Conservation (phyloP, 2,797 vertebrate genomes). For the Enteromius paludinosus region DNA sequence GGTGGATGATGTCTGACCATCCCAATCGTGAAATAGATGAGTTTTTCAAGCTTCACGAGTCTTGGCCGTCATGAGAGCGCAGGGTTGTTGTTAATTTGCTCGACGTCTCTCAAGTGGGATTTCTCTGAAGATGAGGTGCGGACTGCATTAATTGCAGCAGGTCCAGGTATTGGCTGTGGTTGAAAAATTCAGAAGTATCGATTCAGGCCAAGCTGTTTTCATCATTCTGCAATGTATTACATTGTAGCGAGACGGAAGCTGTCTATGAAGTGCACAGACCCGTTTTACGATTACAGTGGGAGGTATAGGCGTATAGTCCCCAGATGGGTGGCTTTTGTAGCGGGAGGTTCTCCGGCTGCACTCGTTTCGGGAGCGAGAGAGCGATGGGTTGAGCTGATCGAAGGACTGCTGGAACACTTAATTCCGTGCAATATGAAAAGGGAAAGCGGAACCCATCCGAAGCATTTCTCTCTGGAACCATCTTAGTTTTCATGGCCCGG, state of each 20-base stretch:
- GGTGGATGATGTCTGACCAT: conserved; percentile 20
- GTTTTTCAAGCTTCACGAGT: conserved; percentile 30
- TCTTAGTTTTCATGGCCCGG: conserved; percentile 34
- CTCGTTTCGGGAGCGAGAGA: neutral
- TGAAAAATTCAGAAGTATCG: conserved; percentile 51
- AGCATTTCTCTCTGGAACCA: conserved; percentile 35
- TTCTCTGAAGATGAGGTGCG: conserved; percentile 44
- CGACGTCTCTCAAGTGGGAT: conserved; percentile 32
- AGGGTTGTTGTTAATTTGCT: conserved; percentile 46
- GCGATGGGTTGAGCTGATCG: conserved; percentile 31
- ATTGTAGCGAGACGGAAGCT: conserved; percentile 36
- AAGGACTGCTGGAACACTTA: conserved; percentile 27
- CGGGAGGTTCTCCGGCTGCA: neutral
- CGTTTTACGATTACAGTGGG: conserved; percentile 16
- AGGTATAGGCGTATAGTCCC: neutral
- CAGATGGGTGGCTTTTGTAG: conserved; percentile 4
- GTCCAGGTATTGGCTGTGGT: conserved; percentile 25
- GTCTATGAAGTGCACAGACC: conserved; percentile 12
- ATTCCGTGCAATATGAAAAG: conserved; percentile 29
- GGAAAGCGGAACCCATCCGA: conserved; percentile 4
- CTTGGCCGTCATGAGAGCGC: conserved; percentile 21
- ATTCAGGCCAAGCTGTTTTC: conserved; percentile 42
- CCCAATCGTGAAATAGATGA: conserved; percentile 37
- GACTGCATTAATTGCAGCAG: conserved; percentile 44
- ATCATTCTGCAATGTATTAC: conserved; percentile 27